Percentiles rank a stretch among this genome's conserved stretches.
Conservation (phyloP, 2,113 vertebrate species). For the Narcine bancroftii region DNA sequence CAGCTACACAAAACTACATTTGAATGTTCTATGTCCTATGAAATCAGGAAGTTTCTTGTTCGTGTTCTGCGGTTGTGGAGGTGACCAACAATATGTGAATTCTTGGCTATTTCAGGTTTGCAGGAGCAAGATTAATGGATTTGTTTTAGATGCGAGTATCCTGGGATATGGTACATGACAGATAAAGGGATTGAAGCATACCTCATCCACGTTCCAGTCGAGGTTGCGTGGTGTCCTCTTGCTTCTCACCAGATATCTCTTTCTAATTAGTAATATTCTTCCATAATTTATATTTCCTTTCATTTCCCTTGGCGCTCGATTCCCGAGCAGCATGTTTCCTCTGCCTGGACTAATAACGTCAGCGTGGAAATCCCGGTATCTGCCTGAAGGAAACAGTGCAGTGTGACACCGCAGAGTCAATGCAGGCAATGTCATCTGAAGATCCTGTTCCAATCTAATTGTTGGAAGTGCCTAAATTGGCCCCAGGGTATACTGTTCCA, state of each 20-base stretch:
- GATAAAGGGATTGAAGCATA: neutral
- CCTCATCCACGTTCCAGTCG: neutral
- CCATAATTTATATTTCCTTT: constrained; percentile 11
- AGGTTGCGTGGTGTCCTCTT: neutral
- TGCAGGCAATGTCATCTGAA: neutral
- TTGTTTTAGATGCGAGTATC: neutral
- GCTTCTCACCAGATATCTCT: neutral
- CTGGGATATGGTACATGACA: neutral
- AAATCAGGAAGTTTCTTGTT: neutral
- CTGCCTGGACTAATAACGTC: neutral
- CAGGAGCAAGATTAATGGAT: neutral
- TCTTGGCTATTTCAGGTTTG: neutral
- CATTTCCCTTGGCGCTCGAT: neutral
- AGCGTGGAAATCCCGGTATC: neutral
- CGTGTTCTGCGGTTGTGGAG: too few relatives aligned
- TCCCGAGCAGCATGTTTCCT: neutral
- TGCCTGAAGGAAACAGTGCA: neutral
- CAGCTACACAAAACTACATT: too few relatives aligned
- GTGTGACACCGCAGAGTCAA: neutral
- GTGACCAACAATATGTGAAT: neutral
- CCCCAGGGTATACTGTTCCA: neutral
- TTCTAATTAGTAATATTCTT: neutral
- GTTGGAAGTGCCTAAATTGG: neutral
- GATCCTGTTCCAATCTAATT: neutral
- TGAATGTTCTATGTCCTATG: too few relatives aligned